These are phyloP conservation scores for Eleginops maclovinus DNA, from an alignment of 2,113 vertebrate species.

Conservation along the genomic window DNA sequence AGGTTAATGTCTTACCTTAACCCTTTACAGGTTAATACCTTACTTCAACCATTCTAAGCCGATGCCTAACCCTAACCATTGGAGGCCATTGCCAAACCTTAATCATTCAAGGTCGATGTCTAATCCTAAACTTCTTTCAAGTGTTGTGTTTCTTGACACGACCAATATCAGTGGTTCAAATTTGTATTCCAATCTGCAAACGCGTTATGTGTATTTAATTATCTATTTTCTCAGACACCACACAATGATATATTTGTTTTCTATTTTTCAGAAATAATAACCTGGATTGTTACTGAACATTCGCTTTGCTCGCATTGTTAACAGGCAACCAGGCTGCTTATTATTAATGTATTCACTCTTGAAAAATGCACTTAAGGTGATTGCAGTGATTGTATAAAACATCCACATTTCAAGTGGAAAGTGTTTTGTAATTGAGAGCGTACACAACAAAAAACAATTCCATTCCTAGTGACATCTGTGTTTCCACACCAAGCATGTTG, in stretches of 20 bases:
- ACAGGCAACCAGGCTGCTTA: neutral
- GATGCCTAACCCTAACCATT: too few species aligned
- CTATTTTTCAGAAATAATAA: neutral
- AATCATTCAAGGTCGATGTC: too few species aligned
- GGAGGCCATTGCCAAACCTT: too few species aligned
- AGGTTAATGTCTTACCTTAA: too few species aligned
- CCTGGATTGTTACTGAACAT: neutral
- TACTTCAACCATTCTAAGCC: too few species aligned
- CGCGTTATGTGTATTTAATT: neutral
- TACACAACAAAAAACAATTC: constrained; percentile 5
- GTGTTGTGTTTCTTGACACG: too few species aligned
- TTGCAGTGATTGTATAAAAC: constrained; percentile 4
- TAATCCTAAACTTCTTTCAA: too few species aligned
- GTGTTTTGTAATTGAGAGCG: neutral
- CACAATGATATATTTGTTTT: neutral
- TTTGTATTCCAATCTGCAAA: neutral
- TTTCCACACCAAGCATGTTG: constrained; percentile 7
- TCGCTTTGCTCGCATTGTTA: neutral
- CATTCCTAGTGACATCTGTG: neutral
- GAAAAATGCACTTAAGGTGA: too few species aligned
- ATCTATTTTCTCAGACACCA: neutral
- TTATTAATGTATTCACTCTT: neutral
- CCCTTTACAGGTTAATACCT: too few species aligned
- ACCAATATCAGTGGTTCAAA: neutral
- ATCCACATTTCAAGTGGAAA: neutral